A percentile compares a stretch with the other conserved stretches of the same genome.
Evolutionary conservation across 2,888 invertebrate genomes (phyloP).

Genomic region (Ormyrus nitidulus): DNA sequence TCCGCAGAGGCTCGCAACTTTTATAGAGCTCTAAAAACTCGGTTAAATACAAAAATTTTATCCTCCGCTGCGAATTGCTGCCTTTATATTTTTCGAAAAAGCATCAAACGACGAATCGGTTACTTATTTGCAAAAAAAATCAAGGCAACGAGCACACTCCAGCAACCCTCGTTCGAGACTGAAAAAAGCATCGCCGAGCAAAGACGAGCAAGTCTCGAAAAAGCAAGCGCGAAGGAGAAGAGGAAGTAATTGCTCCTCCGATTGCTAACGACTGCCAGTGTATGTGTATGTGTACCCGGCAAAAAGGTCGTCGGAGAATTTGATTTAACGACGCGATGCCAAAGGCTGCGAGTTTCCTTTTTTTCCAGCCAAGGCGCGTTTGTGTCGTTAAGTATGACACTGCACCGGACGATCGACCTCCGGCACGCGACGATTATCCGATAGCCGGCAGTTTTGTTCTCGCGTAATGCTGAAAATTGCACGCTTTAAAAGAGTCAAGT

Average conservation of each 20-base stretch:
- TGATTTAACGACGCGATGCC: slow-evolving; percentile 34
- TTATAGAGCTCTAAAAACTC: too few relatives aligned
- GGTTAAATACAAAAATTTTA: too few relatives aligned
- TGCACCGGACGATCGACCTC: slow-evolving; percentile 33
- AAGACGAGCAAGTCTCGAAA: not conserved
- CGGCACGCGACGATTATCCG: slow-evolving; percentile 22
- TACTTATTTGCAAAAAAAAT: too few relatives aligned
- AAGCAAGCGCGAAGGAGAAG: not conserved
- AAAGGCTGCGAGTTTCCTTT: slow-evolving; percentile 32
- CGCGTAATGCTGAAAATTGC: slow-evolving; percentile 15
- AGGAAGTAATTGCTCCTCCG: slow-evolving; percentile 33
- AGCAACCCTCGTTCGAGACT: too few relatives aligned
- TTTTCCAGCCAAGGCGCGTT: not conserved
- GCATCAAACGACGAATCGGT: too few relatives aligned
- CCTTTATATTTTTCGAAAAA: too few relatives aligned
- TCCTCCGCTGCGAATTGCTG: too few relatives aligned
- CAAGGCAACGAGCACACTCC: too few relatives aligned
- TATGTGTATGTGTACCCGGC: not conserved
- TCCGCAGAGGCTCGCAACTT: too few relatives aligned
- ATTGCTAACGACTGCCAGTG: not conserved
- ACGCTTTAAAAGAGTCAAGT: not conserved
- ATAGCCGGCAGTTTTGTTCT: slow-evolving; percentile 15
- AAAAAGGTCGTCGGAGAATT: slow-evolving; percentile 27
- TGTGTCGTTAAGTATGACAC: slow-evolving; percentile 6
- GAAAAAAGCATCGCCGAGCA: not conserved